Evolutionary conservation across 2,113 vertebrate species (phyloP).

Genomic region (Pycnonotus jocosus): DNA sequence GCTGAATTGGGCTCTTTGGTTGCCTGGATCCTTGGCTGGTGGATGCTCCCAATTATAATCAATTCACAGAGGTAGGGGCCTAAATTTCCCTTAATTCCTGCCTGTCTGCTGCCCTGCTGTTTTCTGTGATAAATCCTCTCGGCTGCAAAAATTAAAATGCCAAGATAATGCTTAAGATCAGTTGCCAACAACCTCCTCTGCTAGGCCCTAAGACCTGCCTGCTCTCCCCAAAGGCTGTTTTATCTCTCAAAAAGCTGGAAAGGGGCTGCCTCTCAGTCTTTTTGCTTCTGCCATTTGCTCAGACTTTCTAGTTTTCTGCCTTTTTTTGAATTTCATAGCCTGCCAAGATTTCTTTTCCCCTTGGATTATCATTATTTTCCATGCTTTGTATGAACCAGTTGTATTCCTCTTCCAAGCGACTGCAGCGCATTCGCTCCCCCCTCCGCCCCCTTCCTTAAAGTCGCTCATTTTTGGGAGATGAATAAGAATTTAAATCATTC

Average conservation of each 20-base stretch:
- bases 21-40: background rate
- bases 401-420: background rate
- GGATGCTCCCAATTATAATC: background rate
- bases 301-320: background rate
- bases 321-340: background rate
- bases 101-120: background rate
- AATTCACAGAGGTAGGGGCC: background rate
- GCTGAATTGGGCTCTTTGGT: background rate
- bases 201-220: background rate
- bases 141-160: background rate
- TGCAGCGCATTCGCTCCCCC: background rate
- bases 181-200: background rate
- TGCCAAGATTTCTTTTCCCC: slow-evolving; percentile 7
- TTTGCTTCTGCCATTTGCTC: background rate
- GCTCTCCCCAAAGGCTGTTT: background rate
- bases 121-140: background rate
- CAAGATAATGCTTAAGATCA: background rate
- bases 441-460: background rate
- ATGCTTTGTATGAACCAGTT: background rate
- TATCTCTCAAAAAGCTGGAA: background rate
- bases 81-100: background rate
- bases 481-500: slow-evolving; percentile 20
- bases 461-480: background rate
- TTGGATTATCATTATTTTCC: slow-evolving; percentile 31
- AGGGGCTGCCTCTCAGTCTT: background rate